phyloP scores from a whole-genome alignment of 2,888 invertebrate species.

The Cheilosia scutellata region DNA sequence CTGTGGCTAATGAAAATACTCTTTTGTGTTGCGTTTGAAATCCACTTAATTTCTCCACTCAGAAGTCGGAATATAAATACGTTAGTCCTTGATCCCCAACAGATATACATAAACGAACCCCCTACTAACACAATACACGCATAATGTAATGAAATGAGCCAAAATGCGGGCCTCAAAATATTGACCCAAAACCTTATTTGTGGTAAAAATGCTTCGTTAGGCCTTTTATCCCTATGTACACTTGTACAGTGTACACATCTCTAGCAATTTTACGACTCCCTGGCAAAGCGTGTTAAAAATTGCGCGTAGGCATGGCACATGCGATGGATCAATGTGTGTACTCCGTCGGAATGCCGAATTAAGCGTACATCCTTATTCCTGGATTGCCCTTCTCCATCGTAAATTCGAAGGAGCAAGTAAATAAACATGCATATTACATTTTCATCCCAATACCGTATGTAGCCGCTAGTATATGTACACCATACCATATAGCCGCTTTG shows the following conservation, averaged over 20 bases:
- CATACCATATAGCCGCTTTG: slow-evolving; percentile 30
- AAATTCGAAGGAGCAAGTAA: slow-evolving; percentile 50
- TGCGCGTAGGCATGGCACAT: slow-evolving; percentile 40
- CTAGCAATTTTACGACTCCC: slow-evolving; percentile 43
- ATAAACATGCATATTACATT: slow-evolving; percentile 66
- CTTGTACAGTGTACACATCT: not conserved
- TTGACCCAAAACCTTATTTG: slow-evolving; percentile 46
- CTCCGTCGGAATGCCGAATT: not conserved
- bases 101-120: not conserved
- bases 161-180: not conserved
- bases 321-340: slow-evolving; percentile 37
- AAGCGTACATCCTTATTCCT: slow-evolving; percentile 8
- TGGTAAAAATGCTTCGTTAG: slow-evolving; percentile 47
- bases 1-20: not conserved
- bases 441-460: slow-evolving; percentile 3
- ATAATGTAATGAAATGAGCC: slow-evolving; percentile 1
- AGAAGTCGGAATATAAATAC: not conserved
- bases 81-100: not conserved
- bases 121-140: not conserved
- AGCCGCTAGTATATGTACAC: not conserved
- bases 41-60: not conserved
- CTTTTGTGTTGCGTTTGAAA: not conserved
- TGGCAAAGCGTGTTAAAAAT: slow-evolving; percentile 50
- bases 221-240: slow-evolving; percentile 18
- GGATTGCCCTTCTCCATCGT: slow-evolving; percentile 15